Evolutionary conservation across 2,888 invertebrate genomes (phyloP), one percentile per base, ranked within the genome.

Genomic region (Limnephilus marmoratus): DNA sequence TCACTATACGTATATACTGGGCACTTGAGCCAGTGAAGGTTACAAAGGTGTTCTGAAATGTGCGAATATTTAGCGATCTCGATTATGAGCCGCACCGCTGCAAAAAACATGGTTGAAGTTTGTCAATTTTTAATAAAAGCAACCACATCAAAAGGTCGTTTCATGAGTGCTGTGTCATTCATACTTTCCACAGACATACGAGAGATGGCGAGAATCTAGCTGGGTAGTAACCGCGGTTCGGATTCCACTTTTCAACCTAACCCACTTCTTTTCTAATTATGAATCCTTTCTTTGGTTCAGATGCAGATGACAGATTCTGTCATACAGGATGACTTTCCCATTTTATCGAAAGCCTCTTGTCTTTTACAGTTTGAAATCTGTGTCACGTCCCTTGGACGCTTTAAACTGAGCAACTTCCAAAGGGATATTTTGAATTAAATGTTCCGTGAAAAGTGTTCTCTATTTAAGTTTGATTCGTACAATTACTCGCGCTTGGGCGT

Each of bases 401-500:
- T 68, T 68, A 68, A 68, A 24, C 68, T 24, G 24, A 68, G 68
- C 68, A 68, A 24, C 11, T 24, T 24, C 68, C 68, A 68, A 68
- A n/a, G 68, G 68, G 7, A 68, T 68, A 68, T 24, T 7, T 68
- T 24, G 68, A n/a, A n/a, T n/a, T 68, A 68, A 68, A 68, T 68
- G 68, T 68, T 68, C 68, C 68, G 68, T 15, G 37, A 85, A 85
- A 85, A 85, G 85, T 85, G 31, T 34, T 83, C 13, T 34, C n/a
- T 85, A 85, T 85, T 85, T 85, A 41, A 41, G n/a, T 85, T 85
- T 85, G 85, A 85, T 85, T 85, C 85, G 37, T n/a, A 45, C 45
- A 85, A 85, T 85, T 85, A 85, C n/a, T 37, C 31, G 85, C n/a
- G 85, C 53, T 88, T 88, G 13, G 88, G 53, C 88, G 68, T 53